Conservation (phyloP, 2,113 vertebrate genomes). For the Sakesphorus luctuosus region DNA sequence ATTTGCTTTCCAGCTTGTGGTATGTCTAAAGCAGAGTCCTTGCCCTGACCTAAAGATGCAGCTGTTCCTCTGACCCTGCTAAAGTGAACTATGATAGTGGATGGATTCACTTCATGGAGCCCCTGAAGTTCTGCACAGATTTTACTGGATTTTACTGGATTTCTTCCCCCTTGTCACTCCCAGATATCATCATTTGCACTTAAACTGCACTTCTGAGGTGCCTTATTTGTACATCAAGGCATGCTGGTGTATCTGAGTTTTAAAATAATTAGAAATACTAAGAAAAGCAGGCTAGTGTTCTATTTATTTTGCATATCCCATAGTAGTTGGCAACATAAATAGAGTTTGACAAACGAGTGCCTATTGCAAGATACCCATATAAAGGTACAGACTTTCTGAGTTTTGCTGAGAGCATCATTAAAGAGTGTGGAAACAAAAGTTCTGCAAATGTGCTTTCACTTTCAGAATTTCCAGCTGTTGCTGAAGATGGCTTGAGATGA, state of each 20-base stretch:
- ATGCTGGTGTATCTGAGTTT: neutral
- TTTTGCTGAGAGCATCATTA: neutral
- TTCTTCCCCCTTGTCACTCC: neutral
- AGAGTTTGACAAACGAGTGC: neutral
- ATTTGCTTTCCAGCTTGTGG: neutral
- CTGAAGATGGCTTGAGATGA: constrained; percentile 18
- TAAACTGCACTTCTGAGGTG: neutral
- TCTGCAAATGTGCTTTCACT: constrained; percentile 54
- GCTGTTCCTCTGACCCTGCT: neutral
- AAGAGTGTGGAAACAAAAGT: constrained; percentile 2
- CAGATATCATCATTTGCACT: neutral
- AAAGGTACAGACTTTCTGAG: neutral
- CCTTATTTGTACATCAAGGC: neutral
- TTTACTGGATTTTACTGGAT: neutral
- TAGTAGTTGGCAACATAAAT: neutral
- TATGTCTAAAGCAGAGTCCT: neutral
- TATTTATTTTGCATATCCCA: neutral
- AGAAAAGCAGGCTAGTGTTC: neutral
- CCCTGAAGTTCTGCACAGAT: neutral
- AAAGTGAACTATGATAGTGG: neutral
- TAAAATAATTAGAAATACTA: neutral
- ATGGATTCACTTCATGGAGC: neutral
- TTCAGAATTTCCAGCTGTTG: constrained; percentile 57
- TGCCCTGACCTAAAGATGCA: neutral
- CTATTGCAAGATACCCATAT: neutral